Base-by-base conservation (phyloP, 2,113 vertebrate species). In the Amphiprion percula region DNA sequence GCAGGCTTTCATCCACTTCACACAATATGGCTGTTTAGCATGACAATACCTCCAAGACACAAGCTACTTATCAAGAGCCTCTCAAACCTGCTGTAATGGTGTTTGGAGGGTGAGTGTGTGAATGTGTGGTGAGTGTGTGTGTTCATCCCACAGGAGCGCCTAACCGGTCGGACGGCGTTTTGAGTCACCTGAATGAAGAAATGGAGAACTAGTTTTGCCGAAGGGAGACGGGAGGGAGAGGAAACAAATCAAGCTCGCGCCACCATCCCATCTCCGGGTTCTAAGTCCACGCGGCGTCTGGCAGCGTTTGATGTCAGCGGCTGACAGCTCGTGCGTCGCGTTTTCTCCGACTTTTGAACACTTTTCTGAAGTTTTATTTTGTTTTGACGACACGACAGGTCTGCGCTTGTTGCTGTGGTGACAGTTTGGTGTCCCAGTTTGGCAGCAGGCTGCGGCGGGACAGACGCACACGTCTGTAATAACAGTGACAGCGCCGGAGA, bases 161-260 rank as follows among this genome's bases (percentile, higher is more conserved):
- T 19, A 60, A 92, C 92, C 89, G 92, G 92, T 93, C 60, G 1
- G 84, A 85, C 92, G 5, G 60, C 77, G 80, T 85, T 60, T 49
- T 10, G 50, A 74, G 70, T 85, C 82, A 86, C 74, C 81, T 76
- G 87, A 74, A 75, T 74, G 87, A 64, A 88, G 84, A 72, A 77
- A 79, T 62, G 37, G 46, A 82, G 64, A 75, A 80, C 24, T 54
- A 68, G 85, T 82, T 79, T 71, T 10, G 47, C 23, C 46, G 19
- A 66, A 33, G 14, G 44, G 33, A 46, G 11, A 64, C 49, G 55
- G 62, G 4, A 30, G n/a, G 47, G 33, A 37, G 26, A 16, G 30
- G 60, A 21, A 21, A 55, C 55, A 52, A 72, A 37, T n/a, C 44
- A 59, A 41, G 61, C 62, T 24, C 15, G 33, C 33, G 2, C 26